Percentiles rank a stretch among this genome's conserved stretches.
Evolutionary conservation across 2,888 invertebrate genomes (phyloP).

Genomic region (Agriopis aurantiaria): DNA sequence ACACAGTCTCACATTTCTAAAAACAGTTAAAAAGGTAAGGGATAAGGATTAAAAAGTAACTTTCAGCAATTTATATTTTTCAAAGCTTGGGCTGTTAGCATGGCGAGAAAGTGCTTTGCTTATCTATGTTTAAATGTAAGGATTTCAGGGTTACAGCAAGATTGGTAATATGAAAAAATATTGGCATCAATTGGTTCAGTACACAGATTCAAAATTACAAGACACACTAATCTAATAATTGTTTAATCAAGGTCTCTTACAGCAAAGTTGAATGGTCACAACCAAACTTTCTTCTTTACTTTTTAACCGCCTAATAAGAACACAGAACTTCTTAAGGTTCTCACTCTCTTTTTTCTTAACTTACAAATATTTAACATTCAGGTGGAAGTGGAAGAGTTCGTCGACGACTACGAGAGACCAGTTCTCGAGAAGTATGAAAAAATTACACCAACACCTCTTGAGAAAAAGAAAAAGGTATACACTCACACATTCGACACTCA

Average conservation of each 20-base stretch:
- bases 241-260: not conserved
- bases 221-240: not conserved
- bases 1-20: slow-evolving; percentile 28
- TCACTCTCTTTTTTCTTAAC: slow-evolving; percentile 37
- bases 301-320: slow-evolving; percentile 34
- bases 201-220: slow-evolving; percentile 1
- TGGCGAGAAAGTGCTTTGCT: slow-evolving; percentile 64
- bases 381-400: slow-evolving; percentile 79
- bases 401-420: slow-evolving; percentile 92
- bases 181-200: not conserved
- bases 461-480: slow-evolving; percentile 85
- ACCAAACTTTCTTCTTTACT: slow-evolving; percentile 14
- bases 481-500: slow-evolving; percentile 37
- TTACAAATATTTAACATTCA: slow-evolving; percentile 60
- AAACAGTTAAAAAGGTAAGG: slow-evolving; percentile 24
- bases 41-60: slow-evolving; percentile 18
- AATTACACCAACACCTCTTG: slow-evolving; percentile 80
- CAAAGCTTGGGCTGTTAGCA: slow-evolving; percentile 56
- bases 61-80: slow-evolving; percentile 44
- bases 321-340: slow-evolving; percentile 35
- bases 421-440: slow-evolving; percentile 90
- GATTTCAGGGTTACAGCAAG: slow-evolving; percentile 32
- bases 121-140: slow-evolving; percentile 49
- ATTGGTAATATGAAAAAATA: slow-evolving; percentile 18
- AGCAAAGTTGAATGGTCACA: slow-evolving; percentile 24